These are phyloP conservation scores for Fratercula arctica DNA, from an alignment of 2,797 vertebrate genomes.

Conservation along the genomic window DNA sequence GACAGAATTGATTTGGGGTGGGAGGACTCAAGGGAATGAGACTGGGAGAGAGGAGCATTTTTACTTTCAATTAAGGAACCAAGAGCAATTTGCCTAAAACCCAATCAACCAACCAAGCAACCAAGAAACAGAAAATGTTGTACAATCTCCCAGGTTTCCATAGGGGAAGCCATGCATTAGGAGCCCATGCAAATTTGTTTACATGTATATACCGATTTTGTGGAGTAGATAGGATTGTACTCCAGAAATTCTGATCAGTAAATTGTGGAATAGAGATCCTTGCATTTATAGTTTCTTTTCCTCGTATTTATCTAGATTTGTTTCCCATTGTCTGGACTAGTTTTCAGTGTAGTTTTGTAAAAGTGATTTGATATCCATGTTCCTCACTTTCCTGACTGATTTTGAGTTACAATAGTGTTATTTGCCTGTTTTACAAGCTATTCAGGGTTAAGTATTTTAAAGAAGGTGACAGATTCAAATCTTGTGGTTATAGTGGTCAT, in stretches of 20 bases:
- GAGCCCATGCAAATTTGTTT: background rate
- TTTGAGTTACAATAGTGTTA: background rate
- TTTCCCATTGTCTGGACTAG: background rate
- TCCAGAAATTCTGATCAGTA: background rate
- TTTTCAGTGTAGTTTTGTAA: background rate
- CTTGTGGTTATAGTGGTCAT: background rate
- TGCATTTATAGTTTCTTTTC: background rate
- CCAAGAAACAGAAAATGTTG: background rate
- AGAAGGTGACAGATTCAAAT: background rate
- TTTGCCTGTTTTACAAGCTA: background rate
- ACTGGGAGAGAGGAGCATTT: background rate
- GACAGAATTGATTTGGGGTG: background rate
- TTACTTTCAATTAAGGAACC: background rate
- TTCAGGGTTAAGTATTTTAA: background rate
- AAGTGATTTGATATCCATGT: background rate
- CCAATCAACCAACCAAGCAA: background rate
- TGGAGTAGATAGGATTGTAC: background rate
- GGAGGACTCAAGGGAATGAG: background rate
- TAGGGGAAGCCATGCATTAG: background rate
- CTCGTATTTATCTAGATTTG: background rate
- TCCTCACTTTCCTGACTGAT: background rate
- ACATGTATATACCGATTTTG: background rate
- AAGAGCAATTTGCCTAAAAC: background rate
- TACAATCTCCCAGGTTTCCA: background rate
- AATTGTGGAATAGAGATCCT: background rate